phyloP scores from a whole-genome alignment of 2,113 vertebrate genomes.

The Shinisaurus crocodilurus region DNA sequence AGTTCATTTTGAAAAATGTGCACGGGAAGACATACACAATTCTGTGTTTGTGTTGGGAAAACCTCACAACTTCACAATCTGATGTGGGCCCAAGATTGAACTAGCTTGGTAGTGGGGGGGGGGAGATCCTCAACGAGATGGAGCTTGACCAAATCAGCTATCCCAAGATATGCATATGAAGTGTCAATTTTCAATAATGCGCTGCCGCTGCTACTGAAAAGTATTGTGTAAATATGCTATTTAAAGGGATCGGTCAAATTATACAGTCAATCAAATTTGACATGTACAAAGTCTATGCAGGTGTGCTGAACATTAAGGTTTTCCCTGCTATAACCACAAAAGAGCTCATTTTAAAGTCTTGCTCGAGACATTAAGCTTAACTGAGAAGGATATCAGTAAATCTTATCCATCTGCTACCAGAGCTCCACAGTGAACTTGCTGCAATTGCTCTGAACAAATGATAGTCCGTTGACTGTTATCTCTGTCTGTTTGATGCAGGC shows the following conservation, averaged over 20 bases:
- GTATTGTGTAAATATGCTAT: not conserved
- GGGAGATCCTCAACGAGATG: no score
- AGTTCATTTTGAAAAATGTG: no score
- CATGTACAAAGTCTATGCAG: not conserved
- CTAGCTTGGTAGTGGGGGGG: no score
- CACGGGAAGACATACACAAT: no score
- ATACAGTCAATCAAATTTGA: not conserved
- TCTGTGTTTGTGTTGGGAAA: no score
- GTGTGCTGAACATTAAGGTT: constrained; percentile 5
- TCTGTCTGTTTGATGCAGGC: constrained; percentile 45
- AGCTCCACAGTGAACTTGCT: constrained; percentile 51
- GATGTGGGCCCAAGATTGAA: no score
- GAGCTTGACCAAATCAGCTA: no score
- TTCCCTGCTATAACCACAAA: constrained; percentile 1
- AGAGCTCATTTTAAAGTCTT: constrained; percentile 11
- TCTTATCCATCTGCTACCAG: constrained; percentile 45
- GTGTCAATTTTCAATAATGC: not conserved
- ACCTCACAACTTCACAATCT: no score
- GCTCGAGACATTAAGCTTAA: not conserved
- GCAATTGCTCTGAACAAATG: constrained; percentile 52
- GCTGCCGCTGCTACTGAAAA: not conserved
- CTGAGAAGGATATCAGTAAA: constrained; percentile 28
- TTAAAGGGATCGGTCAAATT: not conserved
- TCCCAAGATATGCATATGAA: not conserved
- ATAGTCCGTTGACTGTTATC: constrained; percentile 47